Evolutionary conservation across 2,888 invertebrate species (phyloP).

Genomic region (Cosmia pyralina): DNA sequence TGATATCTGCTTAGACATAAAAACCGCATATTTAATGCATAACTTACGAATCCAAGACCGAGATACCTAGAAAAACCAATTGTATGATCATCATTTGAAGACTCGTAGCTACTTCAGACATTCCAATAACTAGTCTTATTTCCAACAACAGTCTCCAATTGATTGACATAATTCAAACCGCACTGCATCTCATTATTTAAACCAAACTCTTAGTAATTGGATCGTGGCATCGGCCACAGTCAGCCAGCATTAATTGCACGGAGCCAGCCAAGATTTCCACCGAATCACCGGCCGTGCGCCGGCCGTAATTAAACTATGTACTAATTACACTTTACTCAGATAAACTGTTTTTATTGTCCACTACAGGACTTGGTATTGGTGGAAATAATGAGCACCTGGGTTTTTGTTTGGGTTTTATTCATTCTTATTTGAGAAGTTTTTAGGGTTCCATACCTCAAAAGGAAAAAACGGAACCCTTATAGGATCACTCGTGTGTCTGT

Average conservation of each 20-base stretch:
- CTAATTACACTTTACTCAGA: slow-evolving; percentile 84
- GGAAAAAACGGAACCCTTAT: too few species aligned
- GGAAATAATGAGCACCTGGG: slow-evolving; percentile 7
- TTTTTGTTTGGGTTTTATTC: background rate
- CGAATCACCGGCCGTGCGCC: slow-evolving; percentile 78
- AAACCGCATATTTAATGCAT: too few species aligned
- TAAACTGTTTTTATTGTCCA: slow-evolving; percentile 81
- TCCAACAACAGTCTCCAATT: background rate
- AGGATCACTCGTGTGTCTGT: too few species aligned
- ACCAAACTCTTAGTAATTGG: slow-evolving; percentile 80
- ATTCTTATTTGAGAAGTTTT: background rate
- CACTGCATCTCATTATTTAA: slow-evolving; percentile 59
- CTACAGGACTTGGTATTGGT: slow-evolving; percentile 31
- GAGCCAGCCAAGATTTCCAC: slow-evolving; percentile 83
- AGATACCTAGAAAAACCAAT: background rate
- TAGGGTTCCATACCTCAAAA: too few species aligned
- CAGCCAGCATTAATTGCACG: slow-evolving; percentile 85
- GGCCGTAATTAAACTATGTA: slow-evolving; percentile 85
- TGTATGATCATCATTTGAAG: background rate
- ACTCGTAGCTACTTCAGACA: background rate
- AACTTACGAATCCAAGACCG: background rate
- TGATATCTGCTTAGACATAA: too few species aligned
- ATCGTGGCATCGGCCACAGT: slow-evolving; percentile 78
- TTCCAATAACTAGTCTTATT: background rate
- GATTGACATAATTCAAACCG: slow-evolving; percentile 34